These are phyloP conservation scores for Sycobia sp. DNA, from an alignment of 1,140 invertebrate species.

Conservation along the genomic window DNA sequence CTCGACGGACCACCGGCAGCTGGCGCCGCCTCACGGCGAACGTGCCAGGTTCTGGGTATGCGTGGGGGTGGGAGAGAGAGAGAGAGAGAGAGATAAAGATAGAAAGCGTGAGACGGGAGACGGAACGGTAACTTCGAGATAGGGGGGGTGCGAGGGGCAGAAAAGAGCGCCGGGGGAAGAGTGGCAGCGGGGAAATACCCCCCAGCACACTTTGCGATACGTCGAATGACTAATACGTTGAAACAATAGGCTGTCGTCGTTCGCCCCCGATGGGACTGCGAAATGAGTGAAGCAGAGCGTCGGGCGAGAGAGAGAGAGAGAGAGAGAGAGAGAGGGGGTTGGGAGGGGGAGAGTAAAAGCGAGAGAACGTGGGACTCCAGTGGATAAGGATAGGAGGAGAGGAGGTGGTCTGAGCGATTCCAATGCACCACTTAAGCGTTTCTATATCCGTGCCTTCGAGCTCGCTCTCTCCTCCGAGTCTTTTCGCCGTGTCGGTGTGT, in stretches of 20 bases:
- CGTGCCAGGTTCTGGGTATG: slow-evolving; percentile 38
- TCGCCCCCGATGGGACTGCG: slow-evolving; percentile 52
- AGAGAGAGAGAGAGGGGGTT: too few species aligned
- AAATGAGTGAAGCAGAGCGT: slow-evolving; percentile 42
- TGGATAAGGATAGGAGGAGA: slow-evolving; percentile 18
- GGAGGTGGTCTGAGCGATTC: slow-evolving; percentile 54
- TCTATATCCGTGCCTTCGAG: slow-evolving; percentile 57
- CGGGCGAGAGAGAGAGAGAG: too few species aligned
- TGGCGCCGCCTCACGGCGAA: slow-evolving; percentile 52
- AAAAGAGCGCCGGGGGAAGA: slow-evolving; percentile 36
- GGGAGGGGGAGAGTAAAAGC: too few species aligned
- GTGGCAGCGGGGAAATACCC: slow-evolving; percentile 40
- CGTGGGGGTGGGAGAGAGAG: background rate
- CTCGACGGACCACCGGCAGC: slow-evolving; percentile 35
- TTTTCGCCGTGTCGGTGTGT: slow-evolving; percentile 34
- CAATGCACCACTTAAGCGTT: slow-evolving; percentile 63
- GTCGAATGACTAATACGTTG: slow-evolving; percentile 63
- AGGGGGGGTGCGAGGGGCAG: slow-evolving; percentile 28
- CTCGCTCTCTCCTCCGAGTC: too few species aligned
- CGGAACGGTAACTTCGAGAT: slow-evolving; percentile 34
- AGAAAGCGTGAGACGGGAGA: background rate
- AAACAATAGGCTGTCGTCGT: slow-evolving; percentile 62
- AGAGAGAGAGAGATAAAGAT: too few species aligned
- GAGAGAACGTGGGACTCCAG: slow-evolving; percentile 36
- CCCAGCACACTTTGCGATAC: slow-evolving; percentile 59